Base-by-base conservation (phyloP, 2,797 vertebrate species). In the Aphelocoma californica region DNA sequence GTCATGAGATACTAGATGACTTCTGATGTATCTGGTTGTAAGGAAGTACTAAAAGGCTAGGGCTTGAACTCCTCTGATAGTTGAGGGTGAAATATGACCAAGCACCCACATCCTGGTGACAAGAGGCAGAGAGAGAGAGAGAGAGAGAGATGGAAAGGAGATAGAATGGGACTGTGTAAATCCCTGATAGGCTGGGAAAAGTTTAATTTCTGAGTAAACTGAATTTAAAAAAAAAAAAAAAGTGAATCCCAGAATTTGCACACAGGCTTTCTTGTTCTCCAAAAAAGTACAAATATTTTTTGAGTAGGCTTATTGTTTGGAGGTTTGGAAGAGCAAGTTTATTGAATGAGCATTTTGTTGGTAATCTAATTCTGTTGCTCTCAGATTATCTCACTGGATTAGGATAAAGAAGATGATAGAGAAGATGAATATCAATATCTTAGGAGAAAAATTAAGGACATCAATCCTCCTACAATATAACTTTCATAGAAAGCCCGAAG, bases 211-310 rank as follows among this genome's bases (percentile, higher is more conserved):
- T 73, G 48, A 86, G 67, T 57, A 61, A 51, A 90, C 51, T 34
- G 2, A 88, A 61, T 29, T 0, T 74, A 69, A 61, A 86, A 86
- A 38, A 40, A 40, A 14, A 61, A 84, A 71, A 61, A 88, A 86
- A 12, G 16, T 88, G 65, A 86, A 87, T 87, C 69, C 26, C 29
- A 54, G 75, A 70, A 80, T 74, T 90, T 93, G 50, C 20, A 71
- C 45, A 77, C 38, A 67, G 25, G 32, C 36, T 85, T 90, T 96
- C 84, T 88, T 81, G 47, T 96, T 92, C 51, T 71, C 8, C 21
- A 48, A 40, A 85, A 96, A 92, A 91, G 26, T 79, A 10, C 31
- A 81, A 51, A 75, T 85, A 80, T 71, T 79, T 95, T 89, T 73
- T 45, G 29, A 72, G 24, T 45, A 58, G 56, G 38, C 38, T 96